phyloP scores from a whole-genome alignment of 2,113 vertebrate species.

The Lepus americanus region DNA sequence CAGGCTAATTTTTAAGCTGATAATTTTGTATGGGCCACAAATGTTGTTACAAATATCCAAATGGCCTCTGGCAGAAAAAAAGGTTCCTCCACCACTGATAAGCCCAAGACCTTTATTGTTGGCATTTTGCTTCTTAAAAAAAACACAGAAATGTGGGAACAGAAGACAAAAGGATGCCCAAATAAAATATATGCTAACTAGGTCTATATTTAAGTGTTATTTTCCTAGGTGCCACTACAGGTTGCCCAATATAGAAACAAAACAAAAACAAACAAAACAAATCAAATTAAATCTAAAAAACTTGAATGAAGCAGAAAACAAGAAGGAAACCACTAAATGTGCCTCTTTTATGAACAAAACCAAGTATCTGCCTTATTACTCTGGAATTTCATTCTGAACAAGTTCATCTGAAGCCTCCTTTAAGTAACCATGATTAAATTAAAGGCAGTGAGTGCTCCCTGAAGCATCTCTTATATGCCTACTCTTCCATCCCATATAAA shows the following conservation, averaged over 20 bases:
- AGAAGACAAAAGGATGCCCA: constrained; percentile 7
- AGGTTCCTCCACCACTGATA: no score
- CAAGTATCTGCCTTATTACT: background rate
- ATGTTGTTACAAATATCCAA: no score
- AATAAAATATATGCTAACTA: constrained; percentile 39
- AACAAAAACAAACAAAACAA: constrained; percentile 37
- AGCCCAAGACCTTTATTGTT: background rate
- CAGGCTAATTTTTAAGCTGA: no score
- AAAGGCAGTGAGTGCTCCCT: background rate
- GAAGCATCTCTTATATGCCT: background rate
- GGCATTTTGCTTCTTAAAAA: constrained; percentile 12
- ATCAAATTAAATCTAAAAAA: constrained; percentile 51
- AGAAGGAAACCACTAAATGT: background rate
- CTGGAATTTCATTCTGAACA: background rate
- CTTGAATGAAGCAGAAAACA: background rate
- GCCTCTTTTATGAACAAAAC: background rate
- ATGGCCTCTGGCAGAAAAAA: no score
- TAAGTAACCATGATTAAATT: constrained; percentile 14
- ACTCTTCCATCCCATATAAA: background rate
- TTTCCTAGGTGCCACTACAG: constrained; percentile 75
- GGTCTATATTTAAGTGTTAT: constrained; percentile 54
- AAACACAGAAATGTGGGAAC: constrained; percentile 4
- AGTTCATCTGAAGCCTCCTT: background rate
- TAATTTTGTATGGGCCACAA: no score
- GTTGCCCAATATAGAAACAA: constrained; percentile 70